These are phyloP conservation scores for Oreochromis niloticus DNA, from an alignment of 2,113 vertebrate genomes.

Conservation along the genomic window DNA sequence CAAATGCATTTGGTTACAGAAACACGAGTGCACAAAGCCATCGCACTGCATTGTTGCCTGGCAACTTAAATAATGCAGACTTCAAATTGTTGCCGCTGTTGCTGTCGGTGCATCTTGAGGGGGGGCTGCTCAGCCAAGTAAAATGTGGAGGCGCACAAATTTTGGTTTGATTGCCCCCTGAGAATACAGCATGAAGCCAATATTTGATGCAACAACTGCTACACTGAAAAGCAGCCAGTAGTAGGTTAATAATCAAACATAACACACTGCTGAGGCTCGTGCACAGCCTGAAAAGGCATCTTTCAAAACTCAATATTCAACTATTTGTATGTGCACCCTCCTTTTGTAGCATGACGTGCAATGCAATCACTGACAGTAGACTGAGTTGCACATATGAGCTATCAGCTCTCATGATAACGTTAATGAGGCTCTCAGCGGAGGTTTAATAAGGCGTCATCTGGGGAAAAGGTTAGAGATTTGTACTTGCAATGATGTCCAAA, in stretches of 20 bases:
- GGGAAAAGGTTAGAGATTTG: conserved; percentile 5
- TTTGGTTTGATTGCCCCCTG: conserved; percentile 7
- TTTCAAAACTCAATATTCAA: neutral
- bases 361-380: neutral
- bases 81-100: conserved; percentile 1
- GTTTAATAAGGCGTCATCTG: conserved; percentile 10
- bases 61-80: conserved; percentile 64
- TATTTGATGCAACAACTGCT: neutral
- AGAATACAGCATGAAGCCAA: neutral
- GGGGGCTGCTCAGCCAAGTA: neutral
- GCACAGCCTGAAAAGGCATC: neutral
- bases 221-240: neutral
- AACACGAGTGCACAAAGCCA: conserved; percentile 22
- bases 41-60: conserved; percentile 59
- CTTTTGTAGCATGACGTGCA: neutral
- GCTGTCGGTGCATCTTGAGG: conserved; percentile 12
- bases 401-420: neutral
- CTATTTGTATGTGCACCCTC: neutral
- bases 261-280: neutral
- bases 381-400: neutral
- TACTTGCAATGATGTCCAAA: conserved; percentile 32
- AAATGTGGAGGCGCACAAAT: conserved; percentile 11
- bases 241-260: conserved; percentile 4
- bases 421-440: conserved; percentile 17
- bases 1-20: conserved; percentile 4